Conservation (phyloP, 2,888 invertebrate species). For the Agrotis clavis region DNA sequence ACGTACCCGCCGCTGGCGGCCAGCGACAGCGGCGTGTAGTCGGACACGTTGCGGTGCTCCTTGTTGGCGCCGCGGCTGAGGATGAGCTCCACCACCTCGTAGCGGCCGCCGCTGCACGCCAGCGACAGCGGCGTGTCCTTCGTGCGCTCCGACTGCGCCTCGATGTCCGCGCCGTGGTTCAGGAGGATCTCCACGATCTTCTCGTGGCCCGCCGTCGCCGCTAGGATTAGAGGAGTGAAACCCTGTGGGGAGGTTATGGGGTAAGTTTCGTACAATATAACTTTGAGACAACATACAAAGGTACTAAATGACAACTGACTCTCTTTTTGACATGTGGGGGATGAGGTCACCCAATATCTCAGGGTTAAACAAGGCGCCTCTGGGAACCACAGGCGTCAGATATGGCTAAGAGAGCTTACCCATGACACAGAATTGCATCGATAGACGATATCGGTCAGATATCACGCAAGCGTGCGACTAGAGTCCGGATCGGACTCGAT, state of each 20-base stretch:
- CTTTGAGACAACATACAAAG: background rate
- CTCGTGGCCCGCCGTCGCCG: constrained; percentile 97
- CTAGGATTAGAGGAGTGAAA: constrained; percentile 98
- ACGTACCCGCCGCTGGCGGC: constrained; percentile 99
- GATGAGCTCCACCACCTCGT: constrained; percentile 98
- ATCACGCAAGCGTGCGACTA: no score
- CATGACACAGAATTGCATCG: no score
- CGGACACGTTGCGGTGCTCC: constrained; percentile 99
- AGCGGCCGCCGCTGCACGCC: constrained; percentile 99
- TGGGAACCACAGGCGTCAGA: no score
- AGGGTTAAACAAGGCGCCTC: no score
- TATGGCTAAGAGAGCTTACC: no score
- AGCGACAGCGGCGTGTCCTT: constrained; percentile 99
- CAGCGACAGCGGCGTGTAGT: constrained; percentile 99
- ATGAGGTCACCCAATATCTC: no score
- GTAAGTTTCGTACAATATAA: background rate
- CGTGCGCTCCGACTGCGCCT: constrained; percentile 99
- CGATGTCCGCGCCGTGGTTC: constrained; percentile 98
- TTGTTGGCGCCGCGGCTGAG: constrained; percentile 98
- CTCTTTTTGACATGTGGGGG: no score
- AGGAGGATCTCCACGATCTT: constrained; percentile 97
- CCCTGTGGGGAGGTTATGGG: constrained; percentile 88
- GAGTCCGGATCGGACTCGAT: no score
- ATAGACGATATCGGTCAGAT: no score
- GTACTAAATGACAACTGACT: no score